These are phyloP conservation scores for Odontothrips loti DNA, from an alignment of 2,888 invertebrate genomes.

Conservation along the genomic window DNA sequence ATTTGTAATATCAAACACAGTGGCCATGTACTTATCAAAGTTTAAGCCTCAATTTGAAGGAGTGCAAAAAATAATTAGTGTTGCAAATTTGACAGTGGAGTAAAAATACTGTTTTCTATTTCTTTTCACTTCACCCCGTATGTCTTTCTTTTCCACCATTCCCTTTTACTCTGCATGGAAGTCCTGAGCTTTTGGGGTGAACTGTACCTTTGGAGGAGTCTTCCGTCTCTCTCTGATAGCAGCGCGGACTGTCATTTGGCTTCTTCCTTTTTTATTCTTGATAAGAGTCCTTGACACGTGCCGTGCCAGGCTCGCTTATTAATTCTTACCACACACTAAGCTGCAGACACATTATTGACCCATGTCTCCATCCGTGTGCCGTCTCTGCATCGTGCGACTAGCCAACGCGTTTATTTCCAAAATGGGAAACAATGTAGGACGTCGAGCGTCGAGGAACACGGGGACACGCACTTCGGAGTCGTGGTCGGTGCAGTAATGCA, in stretches of 20 bases:
- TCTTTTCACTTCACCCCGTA: not conserved
- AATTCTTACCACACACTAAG: no score
- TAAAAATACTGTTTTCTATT: not conserved
- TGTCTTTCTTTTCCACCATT: not conserved
- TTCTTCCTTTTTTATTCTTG: not conserved
- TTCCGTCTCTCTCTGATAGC: not conserved
- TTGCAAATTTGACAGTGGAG: not conserved
- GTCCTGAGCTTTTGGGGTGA: not conserved
- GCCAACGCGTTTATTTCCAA: no score
- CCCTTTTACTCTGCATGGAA: not conserved
- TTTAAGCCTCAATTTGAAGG: not conserved
- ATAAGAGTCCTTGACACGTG: not conserved
- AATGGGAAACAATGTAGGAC: no score
- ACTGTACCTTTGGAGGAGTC: not conserved
- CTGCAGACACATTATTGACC: no score
- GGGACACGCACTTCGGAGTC: no score
- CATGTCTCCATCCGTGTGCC: no score
- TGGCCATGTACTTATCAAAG: slow-evolving; percentile 13
- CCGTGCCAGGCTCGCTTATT: no score
- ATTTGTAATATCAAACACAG: not conserved
- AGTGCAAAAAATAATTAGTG: not conserved
- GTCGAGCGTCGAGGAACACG: no score
- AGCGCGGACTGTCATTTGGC: not conserved
- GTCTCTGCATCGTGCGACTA: no score
- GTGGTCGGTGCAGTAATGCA: no score